These are phyloP conservation scores for Menidia beryllina DNA, from an alignment of 2,113 vertebrate species.

Conservation along the genomic window DNA sequence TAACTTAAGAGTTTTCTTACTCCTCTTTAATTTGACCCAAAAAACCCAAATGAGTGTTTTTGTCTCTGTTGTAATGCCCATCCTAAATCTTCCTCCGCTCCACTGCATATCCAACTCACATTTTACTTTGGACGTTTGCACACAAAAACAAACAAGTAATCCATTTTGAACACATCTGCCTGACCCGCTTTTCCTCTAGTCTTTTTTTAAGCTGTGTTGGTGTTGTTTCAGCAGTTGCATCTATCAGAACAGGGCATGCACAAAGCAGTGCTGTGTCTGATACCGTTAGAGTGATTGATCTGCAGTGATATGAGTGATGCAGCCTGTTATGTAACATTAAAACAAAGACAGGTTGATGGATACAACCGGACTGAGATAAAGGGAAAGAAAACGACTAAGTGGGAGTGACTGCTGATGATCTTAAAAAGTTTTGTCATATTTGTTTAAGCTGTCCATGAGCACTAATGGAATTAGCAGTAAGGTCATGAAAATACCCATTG, in stretches of 20 bases:
- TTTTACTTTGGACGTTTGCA: conserved; percentile 1
- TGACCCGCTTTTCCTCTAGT: conserved; percentile 27
- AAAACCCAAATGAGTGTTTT: background rate
- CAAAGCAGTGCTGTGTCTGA: conserved; percentile 24
- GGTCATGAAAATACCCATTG: background rate
- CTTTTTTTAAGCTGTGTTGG: conserved; percentile 34
- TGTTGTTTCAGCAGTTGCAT: conserved; percentile 36
- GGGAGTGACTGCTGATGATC: conserved; percentile 21
- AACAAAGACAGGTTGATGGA: conserved; percentile 16
- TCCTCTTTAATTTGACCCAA: too few relatives aligned
- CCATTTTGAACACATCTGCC: conserved; percentile 47
- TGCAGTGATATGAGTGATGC: conserved; percentile 50
- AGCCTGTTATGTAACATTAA: conserved; percentile 44
- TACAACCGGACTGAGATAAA: conserved; percentile 5
- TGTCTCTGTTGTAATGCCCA: background rate
- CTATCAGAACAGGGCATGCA: conserved; percentile 30
- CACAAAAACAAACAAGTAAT: conserved; percentile 48
- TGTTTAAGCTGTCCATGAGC: conserved; percentile 10
- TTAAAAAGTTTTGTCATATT: conserved; percentile 19
- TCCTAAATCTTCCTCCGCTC: conserved; percentile 5
- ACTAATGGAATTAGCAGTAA: conserved; percentile 1
- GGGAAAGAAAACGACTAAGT: conserved; percentile 8
- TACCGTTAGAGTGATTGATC: conserved; percentile 54
- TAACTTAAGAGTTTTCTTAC: too few relatives aligned
- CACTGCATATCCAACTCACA: background rate